A percentile compares a stretch with the other conserved stretches of the same genome.
phyloP scores from a whole-genome alignment of 1,140 invertebrate species.

The Penaeus japonicus region DNA sequence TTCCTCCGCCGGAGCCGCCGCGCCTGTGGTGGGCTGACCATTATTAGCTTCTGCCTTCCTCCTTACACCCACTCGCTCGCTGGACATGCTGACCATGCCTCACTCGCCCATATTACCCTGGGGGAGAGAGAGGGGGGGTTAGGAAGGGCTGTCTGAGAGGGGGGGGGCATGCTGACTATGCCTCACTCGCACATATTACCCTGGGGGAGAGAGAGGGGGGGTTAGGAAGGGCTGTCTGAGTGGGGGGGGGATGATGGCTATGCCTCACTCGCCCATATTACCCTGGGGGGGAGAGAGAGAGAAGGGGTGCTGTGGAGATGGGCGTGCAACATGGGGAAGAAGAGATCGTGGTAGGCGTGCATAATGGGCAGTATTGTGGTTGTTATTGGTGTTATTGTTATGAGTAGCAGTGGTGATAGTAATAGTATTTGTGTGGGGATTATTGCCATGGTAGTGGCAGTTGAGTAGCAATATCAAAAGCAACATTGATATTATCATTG shows the following conservation, averaged over 20 bases:
- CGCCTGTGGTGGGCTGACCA: constrained; percentile 57
- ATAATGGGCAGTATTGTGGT: too few relatives aligned
- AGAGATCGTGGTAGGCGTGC: too few relatives aligned
- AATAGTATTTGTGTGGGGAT: too few relatives aligned
- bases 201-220: background rate
- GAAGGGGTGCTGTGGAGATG: too few relatives aligned
- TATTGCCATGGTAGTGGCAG: too few relatives aligned
- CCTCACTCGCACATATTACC: constrained; percentile 55
- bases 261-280: constrained; percentile 55
- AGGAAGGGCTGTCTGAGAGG: too few relatives aligned
- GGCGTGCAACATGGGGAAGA: too few relatives aligned
- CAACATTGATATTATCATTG: too few relatives aligned
- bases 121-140: background rate
- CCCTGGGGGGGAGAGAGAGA: constrained; percentile 2
- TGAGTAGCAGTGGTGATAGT: too few relatives aligned
- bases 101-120: constrained; percentile 55
- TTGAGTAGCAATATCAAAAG: too few relatives aligned
- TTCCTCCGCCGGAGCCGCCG: constrained; percentile 63
- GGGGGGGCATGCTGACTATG: constrained; percentile 57
- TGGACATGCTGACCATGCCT: constrained; percentile 60
- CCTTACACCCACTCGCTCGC: constrained; percentile 57
- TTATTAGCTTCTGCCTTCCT: constrained; percentile 57
- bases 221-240: too few relatives aligned
- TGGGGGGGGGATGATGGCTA: constrained; percentile 50
- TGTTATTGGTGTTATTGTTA: too few relatives aligned